Evolutionary conservation across 2,113 vertebrate species (phyloP), one percentile per base, ranked within the genome.

Genomic region (Numida meleagris): DNA sequence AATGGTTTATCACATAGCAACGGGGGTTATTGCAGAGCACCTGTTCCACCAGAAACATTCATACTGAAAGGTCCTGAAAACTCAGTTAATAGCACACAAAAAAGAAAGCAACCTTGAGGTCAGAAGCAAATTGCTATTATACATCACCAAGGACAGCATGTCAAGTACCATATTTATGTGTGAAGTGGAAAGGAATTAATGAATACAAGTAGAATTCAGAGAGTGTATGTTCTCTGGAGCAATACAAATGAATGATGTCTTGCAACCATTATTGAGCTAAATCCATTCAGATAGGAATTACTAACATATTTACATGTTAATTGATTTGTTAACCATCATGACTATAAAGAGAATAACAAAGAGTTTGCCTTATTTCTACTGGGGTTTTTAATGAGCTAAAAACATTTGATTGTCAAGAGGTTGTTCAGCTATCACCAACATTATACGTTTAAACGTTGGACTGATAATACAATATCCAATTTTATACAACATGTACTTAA

Each of bases 101-200:
- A 78, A 90, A 84, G 80, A 90, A 91, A 78, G 34, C 7, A 40
- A 93, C 79, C 53, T 75, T 36, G 61, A 76, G 87, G 87, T 96
- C 86, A 93, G 87, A 83, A 80, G 76, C 10, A 87, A 88, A 93
- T 86, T 96, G 80, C 82, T 51, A 17, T 80, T 93, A 48, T 95
- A 84, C 80, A 93, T 93, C 89, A 95, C 76, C 85, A 88, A 90
- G 88, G 67, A 85, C 90, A 88, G 71, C 57, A 63, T 84, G 90
- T 90, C 88, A 82, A 95, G 88, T 70, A 86, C 83, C 42, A 18
- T 80, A 91, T 81, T 95, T 96, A 91, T 86, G 50, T 84, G 67
- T 93, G 89, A 92, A 96, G 71, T 73, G 53, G 91, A 92, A 93
- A 89, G 53, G 71, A 96, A 90, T 71, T 90, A 91, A 83, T 62